phyloP scores from a whole-genome alignment of 1,140 invertebrate species.

The Drosophila dunni region DNA sequence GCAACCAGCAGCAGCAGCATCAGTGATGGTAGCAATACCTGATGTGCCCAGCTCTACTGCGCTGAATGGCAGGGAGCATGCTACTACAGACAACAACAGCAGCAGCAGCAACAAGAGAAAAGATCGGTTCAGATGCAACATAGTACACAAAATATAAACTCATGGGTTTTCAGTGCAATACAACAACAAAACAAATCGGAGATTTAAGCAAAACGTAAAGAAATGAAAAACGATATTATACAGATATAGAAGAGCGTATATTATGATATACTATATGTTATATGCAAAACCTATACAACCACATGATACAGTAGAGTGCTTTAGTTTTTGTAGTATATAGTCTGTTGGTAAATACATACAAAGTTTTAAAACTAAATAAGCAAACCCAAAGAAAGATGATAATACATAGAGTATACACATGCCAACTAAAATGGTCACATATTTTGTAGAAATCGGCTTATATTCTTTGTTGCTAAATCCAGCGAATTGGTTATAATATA shows the following conservation, averaged over 20 bases:
- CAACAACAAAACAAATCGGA: conserved; percentile 73
- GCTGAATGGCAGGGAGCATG: conserved; percentile 69
- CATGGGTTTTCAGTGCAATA: conserved; percentile 77
- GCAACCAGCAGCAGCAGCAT: conserved; percentile 6
- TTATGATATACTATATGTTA: conserved; percentile 4
- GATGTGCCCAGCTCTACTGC: conserved; percentile 74
- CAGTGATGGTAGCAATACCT: conserved; percentile 62
- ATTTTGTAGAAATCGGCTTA: conserved; percentile 21
- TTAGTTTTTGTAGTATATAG: conserved; percentile 67
- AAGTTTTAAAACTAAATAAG: conserved; percentile 43
- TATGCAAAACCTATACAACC: conserved; percentile 7
- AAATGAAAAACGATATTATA: conserved; percentile 41
- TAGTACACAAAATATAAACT: conserved; percentile 70
- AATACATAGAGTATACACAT: conserved; percentile 23
- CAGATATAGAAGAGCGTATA: conserved; percentile 51
- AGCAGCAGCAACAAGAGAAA: conserved; percentile 50
- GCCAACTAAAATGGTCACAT: background rate
- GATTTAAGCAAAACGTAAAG: conserved; percentile 43
- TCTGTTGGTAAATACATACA: conserved; percentile 62
- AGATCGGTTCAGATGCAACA: conserved; percentile 51
- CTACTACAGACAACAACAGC: conserved; percentile 64
- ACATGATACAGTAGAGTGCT: conserved; percentile 62
- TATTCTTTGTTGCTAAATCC: conserved; percentile 37
- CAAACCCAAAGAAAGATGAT: conserved; percentile 49
- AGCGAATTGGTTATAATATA: conserved; percentile 12